phyloP scores from a whole-genome alignment of 2,797 vertebrate species.

The Knipowitschia caucasica region DNA sequence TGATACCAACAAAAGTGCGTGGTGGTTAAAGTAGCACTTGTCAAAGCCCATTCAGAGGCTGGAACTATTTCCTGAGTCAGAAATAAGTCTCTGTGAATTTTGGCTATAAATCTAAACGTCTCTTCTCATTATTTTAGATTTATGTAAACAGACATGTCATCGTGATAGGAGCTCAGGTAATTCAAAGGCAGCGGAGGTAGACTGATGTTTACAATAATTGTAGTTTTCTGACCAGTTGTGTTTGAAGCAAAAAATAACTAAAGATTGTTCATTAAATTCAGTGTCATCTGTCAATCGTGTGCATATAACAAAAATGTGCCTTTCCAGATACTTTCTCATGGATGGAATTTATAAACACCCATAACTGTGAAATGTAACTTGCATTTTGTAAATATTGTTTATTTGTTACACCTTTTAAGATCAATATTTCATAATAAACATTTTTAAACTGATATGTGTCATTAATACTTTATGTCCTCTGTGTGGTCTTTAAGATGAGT shows the following conservation, averaged over 20 bases:
- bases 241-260: not conserved
- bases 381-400: constrained; percentile 16
- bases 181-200: constrained; percentile 40
- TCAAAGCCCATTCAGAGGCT: constrained; percentile 42
- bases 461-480: not conserved
- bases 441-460: constrained; percentile 3
- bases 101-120: too few species aligned
- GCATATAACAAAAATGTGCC: too few species aligned
- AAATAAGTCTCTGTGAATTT: too few species aligned
- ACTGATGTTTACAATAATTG: constrained; percentile 9
- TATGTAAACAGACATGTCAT: not conserved
- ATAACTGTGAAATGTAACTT: constrained; percentile 9
- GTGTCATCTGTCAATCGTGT: too few species aligned
- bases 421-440: constrained; percentile 22
- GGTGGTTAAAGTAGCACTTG: constrained; percentile 39
- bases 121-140: constrained; percentile 14
- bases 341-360: not conserved
- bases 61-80: not conserved
- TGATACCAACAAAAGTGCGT: constrained; percentile 13
- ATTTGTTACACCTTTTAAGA: not conserved
- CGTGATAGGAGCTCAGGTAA: constrained; percentile 44
- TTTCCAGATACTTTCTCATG: too few species aligned
- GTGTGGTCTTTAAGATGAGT: constrained; percentile 12
- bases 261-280: not conserved
- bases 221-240: not conserved